Evolutionary conservation across 2,113 vertebrate species (phyloP).

Genomic region (Clupea harengus): DNA sequence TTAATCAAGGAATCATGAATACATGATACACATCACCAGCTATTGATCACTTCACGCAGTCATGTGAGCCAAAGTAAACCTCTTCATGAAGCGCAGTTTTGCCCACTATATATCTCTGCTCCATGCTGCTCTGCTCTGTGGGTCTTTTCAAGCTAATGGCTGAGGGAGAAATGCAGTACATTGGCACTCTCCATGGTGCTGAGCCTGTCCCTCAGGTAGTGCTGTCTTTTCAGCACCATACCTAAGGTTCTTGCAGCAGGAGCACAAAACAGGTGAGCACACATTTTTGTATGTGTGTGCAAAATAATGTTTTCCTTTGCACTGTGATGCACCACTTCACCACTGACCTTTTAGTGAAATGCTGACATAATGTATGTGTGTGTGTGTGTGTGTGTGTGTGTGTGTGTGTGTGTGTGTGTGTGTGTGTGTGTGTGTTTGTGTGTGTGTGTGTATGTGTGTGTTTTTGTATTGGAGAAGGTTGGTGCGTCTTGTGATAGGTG

Average conservation of each 20-base stretch:
- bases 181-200: neutral
- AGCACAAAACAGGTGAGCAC: neutral
- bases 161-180: neutral
- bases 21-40: too few species aligned
- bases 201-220: neutral
- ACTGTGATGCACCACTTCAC: too few species aligned
- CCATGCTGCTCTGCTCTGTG: neutral
- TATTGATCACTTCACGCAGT: too few species aligned
- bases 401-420: neutral
- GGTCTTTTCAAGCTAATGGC: neutral
- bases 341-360: too few species aligned
- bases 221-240: neutral
- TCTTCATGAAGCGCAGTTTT: too few species aligned
- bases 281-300: neutral
- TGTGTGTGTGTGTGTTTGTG: slow-evolving; percentile 3
- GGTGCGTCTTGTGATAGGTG: neutral
- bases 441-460: slow-evolving; percentile 25
- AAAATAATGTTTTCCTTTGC: too few species aligned
- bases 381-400: neutral
- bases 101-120: neutral
- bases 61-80: too few species aligned
- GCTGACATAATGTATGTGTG: neutral
- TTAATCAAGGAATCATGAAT: too few species aligned
- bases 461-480: neutral
- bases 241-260: neutral